Evolutionary conservation across 2,113 vertebrate species (phyloP).

Genomic region (Hemibagrus wyckioides): DNA sequence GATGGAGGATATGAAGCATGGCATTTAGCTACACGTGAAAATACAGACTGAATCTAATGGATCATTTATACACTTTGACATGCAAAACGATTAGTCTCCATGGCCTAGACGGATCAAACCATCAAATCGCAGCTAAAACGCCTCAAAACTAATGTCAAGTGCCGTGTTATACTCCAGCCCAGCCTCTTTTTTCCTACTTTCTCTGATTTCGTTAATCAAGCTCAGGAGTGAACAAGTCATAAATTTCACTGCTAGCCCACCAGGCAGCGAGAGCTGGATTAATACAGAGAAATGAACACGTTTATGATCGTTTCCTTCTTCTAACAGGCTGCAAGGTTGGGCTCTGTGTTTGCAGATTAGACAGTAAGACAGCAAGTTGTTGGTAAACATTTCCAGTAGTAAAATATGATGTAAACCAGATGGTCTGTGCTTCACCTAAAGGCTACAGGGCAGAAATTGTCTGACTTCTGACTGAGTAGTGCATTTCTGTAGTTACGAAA

Average conservation of each 20-base stretch:
- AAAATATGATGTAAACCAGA: background rate
- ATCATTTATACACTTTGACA: conserved; percentile 46
- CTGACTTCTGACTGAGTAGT: background rate
- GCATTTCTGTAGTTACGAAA: background rate
- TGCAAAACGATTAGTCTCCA: conserved; percentile 25
- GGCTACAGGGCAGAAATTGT: background rate
- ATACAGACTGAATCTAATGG: conserved; percentile 38
- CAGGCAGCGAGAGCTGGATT: background rate
- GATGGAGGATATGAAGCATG: conserved; percentile 42
- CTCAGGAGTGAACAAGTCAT: background rate
- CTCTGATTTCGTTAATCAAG: background rate
- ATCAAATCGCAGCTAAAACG: background rate
- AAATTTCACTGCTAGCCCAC: background rate
- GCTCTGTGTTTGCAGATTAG: background rate
- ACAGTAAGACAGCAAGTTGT: background rate
- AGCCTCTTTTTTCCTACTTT: background rate
- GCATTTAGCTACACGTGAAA: conserved; percentile 41
- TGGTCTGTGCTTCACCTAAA: background rate
- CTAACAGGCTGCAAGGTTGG: background rate
- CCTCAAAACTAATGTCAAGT: conserved; percentile 7
- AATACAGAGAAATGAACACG: background rate
- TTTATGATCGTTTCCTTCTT: background rate
- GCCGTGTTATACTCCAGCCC: background rate
- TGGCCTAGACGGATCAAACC: conserved; percentile 1
- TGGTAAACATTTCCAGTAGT: background rate